Percentiles rank a stretch among this genome's conserved stretches.
phyloP scores from a whole-genome alignment of 2,113 vertebrate genomes.

The Halcyon malimbica region DNA sequence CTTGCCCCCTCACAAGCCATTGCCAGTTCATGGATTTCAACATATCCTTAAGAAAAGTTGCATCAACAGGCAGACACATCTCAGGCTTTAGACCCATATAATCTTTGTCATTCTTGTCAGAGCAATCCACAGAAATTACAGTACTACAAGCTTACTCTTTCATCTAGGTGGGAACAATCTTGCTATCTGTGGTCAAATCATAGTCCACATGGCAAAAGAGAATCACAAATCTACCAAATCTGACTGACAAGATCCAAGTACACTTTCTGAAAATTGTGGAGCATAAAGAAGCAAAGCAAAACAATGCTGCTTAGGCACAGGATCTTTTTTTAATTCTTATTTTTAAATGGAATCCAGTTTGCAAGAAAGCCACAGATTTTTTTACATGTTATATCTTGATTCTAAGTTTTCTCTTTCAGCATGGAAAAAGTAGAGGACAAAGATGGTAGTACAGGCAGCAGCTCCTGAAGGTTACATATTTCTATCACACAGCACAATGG shows the following conservation, averaged over 20 bases:
- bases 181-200: not conserved
- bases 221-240: not conserved
- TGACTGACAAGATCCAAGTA: not conserved
- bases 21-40: not conserved
- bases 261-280: not conserved
- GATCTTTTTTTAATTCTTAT: not conserved
- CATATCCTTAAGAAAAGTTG: not conserved
- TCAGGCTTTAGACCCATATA: not conserved
- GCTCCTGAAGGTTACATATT: not conserved
- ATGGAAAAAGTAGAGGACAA: not conserved
- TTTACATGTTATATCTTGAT: not conserved
- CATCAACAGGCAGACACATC: not conserved
- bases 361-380: not conserved
- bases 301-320: not conserved
- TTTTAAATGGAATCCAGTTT: not conserved
- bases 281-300: not conserved
- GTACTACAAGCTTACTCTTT: not conserved
- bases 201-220: not conserved
- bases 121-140: not conserved
- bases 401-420: slow-evolving; percentile 17
- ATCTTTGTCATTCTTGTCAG: not conserved
- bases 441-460: not conserved
- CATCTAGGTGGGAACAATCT: not conserved
- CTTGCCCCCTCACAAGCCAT: not conserved
- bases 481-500: not conserved